Conservation (phyloP, 2,888 invertebrate genomes). For the Drosophila planitibia region DNA sequence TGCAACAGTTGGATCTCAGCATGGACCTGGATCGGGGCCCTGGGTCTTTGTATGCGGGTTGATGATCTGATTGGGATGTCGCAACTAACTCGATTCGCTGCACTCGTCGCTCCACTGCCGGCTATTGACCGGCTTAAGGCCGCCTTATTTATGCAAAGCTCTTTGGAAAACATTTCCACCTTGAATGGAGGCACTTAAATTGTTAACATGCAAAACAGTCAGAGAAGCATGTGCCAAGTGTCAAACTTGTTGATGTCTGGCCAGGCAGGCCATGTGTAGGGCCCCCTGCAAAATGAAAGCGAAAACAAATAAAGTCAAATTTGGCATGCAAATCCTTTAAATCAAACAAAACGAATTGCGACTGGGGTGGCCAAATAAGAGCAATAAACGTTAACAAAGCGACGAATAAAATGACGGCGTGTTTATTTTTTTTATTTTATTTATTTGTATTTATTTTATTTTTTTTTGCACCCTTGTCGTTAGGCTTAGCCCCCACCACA, state of each 20-base stretch:
- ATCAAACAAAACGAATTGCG: conserved; percentile 74
- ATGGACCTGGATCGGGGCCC: conserved; percentile 12
- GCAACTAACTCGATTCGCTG: conserved; percentile 56
- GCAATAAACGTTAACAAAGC: conserved; percentile 74
- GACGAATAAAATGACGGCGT: conserved; percentile 58
- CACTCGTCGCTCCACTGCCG: conserved; percentile 27
- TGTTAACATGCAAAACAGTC: conserved; percentile 67
- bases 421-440: conserved; percentile 37
- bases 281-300: conserved; percentile 14
- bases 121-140: conserved; percentile 35
- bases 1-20: conserved; percentile 32
- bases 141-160: conserved; percentile 63
- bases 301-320: conserved; percentile 78
- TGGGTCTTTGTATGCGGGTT: conserved; percentile 49
- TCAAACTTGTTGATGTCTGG: conserved; percentile 42
- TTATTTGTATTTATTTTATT: conserved; percentile 17
- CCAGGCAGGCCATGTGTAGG: conserved; percentile 23
- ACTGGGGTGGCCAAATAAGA: conserved; percentile 27
- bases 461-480: conserved; percentile 37
- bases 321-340: conserved; percentile 79
- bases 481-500: conserved; percentile 13
- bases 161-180: conserved; percentile 57
- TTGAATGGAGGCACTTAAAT: conserved; percentile 63
- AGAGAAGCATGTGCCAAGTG: conserved; percentile 52
- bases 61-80: conserved; percentile 57